These are phyloP conservation scores for Nebria brevicollis DNA, from an alignment of 2,888 invertebrate species.

Conservation along the genomic window DNA sequence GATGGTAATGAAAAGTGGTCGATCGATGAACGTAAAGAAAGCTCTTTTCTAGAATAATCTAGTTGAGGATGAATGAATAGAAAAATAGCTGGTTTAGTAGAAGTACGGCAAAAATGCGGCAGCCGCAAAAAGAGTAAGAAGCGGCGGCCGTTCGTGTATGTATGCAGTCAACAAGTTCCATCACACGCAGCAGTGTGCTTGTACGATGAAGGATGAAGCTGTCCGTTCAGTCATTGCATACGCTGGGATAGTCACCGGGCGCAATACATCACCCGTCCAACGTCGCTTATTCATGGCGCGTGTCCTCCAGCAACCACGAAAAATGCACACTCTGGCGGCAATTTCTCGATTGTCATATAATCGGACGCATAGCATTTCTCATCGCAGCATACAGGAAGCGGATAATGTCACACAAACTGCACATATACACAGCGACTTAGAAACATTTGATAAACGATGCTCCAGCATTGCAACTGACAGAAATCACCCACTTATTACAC, in stretches of 20 bases:
- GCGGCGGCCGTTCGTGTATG: neutral
- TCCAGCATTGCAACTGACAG: conserved; percentile 43
- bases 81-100: neutral
- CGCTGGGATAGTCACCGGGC: conserved; percentile 21
- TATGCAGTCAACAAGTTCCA: conserved; percentile 18
- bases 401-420: conserved; percentile 11
- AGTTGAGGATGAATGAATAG: neutral
- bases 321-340: conserved; percentile 42
- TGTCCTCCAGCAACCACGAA: conserved; percentile 14
- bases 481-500: conserved; percentile 44
- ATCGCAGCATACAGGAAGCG: conserved; percentile 19
- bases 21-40: neutral
- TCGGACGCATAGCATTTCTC: conserved; percentile 45
- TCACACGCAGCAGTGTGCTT: neutral
- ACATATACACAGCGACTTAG: conserved; percentile 10
- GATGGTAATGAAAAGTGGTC: neutral
- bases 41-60: neutral
- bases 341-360: conserved; percentile 46
- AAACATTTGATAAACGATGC: conserved; percentile 36
- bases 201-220: conserved; percentile 27
- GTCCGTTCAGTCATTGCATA: conserved; percentile 18
- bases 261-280: conserved; percentile 25
- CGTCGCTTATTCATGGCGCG: conserved; percentile 40
- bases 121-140: neutral
- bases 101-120: neutral